Percentiles rank a stretch among this genome's conserved stretches.
Evolutionary conservation across 92 coral and sea anemone species (phyloP).

Genomic region (Heliopora coerulea): DNA sequence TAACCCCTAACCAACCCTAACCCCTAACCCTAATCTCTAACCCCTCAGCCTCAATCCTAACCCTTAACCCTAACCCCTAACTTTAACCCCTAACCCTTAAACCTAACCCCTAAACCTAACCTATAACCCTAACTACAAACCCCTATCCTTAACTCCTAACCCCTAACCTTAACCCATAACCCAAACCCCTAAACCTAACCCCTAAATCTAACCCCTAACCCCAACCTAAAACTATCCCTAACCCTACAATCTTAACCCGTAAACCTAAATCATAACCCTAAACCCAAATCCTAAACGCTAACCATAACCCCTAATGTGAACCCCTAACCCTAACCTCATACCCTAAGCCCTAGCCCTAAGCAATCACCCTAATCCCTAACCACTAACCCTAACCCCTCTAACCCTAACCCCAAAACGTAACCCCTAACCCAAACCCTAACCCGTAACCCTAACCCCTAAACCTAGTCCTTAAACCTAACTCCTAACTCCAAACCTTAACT

Average conservation of each 20-base stretch:
- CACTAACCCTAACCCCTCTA: slow-evolving; percentile 8
- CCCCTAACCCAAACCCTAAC: slow-evolving; percentile 5
- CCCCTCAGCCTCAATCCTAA: slow-evolving; percentile 47
- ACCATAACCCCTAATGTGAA: slow-evolving; percentile 8
- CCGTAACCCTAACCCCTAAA: slow-evolving; percentile 3
- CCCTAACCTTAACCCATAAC: slow-evolving; percentile 38
- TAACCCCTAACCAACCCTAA: slow-evolving; percentile 1
- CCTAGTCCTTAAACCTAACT: background rate
- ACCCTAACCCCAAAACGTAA: no score
- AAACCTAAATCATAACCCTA: slow-evolving; percentile 44
- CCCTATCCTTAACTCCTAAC: slow-evolving; percentile 49
- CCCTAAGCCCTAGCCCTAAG: no score
- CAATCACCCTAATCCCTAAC: slow-evolving; percentile 11
- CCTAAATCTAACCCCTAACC: slow-evolving; percentile 40
- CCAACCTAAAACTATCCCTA: slow-evolving; percentile 8
- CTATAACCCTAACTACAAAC: slow-evolving; percentile 36
- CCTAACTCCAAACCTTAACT: slow-evolving; percentile 12
- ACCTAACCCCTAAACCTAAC: slow-evolving; percentile 42
- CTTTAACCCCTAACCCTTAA: slow-evolving; percentile 34
- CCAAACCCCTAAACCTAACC: slow-evolving; percentile 45
- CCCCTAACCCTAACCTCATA: slow-evolving; percentile 13
- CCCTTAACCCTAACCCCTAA: slow-evolving; percentile 11
- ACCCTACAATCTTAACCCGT: slow-evolving; percentile 29
- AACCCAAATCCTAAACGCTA: slow-evolving; percentile 3
- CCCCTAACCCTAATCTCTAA: slow-evolving; percentile 44